phyloP scores from a whole-genome alignment of 2,888 invertebrate species.

The Drosophila sordidula region DNA sequence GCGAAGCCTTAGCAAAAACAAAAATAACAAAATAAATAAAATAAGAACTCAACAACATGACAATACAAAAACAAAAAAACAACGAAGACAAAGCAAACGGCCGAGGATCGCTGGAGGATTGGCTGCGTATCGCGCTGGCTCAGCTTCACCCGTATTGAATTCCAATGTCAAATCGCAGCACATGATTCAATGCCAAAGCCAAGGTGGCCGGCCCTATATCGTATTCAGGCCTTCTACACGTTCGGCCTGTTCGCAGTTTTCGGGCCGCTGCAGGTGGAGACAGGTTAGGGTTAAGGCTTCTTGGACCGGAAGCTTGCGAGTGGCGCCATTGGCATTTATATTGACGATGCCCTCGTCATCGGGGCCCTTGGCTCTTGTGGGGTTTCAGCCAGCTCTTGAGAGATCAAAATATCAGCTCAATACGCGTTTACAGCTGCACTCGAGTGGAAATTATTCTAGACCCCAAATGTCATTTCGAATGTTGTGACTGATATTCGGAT shows the following conservation, averaged over 20 bases:
- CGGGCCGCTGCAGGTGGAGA: constrained; percentile 52
- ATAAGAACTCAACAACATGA: constrained; percentile 14
- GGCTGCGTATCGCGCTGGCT: constrained; percentile 38
- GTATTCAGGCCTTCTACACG: constrained; percentile 38
- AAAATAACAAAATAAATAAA: constrained; percentile 26
- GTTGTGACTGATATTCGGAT: not conserved
- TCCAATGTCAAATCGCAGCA: constrained; percentile 76
- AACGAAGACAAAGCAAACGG: constrained; percentile 12
- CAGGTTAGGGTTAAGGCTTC: constrained; percentile 42
- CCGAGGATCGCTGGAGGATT: constrained; percentile 42
- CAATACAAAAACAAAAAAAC: constrained; percentile 5
- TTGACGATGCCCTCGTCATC: constrained; percentile 21
- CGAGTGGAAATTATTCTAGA: constrained; percentile 13
- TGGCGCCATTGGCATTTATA: constrained; percentile 49
- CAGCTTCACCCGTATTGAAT: constrained; percentile 72
- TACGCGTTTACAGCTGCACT: constrained; percentile 12
- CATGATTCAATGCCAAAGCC: constrained; percentile 71
- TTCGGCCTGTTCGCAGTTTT: not conserved
- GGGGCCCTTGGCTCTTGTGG: constrained; percentile 15
- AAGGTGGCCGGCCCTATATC: constrained; percentile 59
- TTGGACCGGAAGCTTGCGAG: constrained; percentile 48
- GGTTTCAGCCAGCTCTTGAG: constrained; percentile 35
- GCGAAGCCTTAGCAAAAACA: constrained; percentile 43
- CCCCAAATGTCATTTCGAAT: constrained; percentile 13
- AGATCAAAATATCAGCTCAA: constrained; percentile 23